A percentile compares a stretch with the other conserved stretches of the same genome.
These are phyloP conservation scores for Porphyrio hochstetteri DNA, from an alignment of 2,113 vertebrate species.

Conservation along the genomic window DNA sequence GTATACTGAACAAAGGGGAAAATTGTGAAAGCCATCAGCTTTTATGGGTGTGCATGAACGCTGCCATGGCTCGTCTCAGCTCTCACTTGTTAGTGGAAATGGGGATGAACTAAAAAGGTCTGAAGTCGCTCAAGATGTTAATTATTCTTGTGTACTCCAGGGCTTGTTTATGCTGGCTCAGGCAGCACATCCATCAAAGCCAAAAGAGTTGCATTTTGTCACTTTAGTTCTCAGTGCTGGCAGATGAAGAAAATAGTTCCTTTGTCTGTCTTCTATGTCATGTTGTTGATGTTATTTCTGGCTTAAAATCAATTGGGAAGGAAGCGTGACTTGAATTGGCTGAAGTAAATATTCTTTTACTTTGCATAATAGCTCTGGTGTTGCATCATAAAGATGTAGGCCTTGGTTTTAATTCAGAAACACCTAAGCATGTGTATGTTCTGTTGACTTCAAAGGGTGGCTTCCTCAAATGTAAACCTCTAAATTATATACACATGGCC, in stretches of 20 bases:
- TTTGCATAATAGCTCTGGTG: neutral
- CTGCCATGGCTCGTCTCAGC: neutral
- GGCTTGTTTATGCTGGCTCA: conserved; percentile 41
- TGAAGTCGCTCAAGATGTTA: conserved; percentile 2
- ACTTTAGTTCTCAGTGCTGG: neutral
- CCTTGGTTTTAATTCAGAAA: neutral
- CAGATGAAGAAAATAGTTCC: conserved; percentile 30
- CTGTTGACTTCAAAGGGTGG: neutral
- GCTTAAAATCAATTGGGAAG: conserved; percentile 8
- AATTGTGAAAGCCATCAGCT: neutral
- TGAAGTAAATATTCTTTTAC: neutral
- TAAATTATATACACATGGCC: neutral
- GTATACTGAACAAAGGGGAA: neutral
- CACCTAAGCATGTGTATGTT: neutral
- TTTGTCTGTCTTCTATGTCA: conserved; percentile 19
- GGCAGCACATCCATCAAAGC: neutral
- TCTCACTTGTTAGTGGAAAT: conserved; percentile 9
- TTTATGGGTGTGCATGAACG: neutral
- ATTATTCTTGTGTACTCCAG: conserved; percentile 42
- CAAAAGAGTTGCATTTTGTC: neutral
- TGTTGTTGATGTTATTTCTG: conserved; percentile 36
- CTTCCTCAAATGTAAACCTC: neutral
- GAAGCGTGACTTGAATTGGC: neutral
- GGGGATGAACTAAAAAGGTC: neutral
- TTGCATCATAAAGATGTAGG: neutral